Base-by-base conservation (phyloP, 2,888 invertebrate species). In the Drosophila diplacantha region DNA sequence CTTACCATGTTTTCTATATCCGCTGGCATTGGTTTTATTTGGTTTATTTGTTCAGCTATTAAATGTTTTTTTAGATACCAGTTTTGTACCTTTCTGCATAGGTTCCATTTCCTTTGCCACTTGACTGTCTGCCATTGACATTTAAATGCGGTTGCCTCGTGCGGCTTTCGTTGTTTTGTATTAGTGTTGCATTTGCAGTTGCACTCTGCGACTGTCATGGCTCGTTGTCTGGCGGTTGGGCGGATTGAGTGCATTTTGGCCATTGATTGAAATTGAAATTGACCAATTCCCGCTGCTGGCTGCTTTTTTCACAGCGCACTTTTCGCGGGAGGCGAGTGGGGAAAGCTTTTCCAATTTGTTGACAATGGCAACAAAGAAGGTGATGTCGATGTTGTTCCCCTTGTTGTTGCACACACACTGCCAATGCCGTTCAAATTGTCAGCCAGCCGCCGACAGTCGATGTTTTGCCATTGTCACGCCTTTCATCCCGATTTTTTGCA, bases 221-320 rank as follows among this genome's bases (percentile, higher is more conserved):
- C 26, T 22, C 47, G 20, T 29, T 50, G 54, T 39, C 37, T 24
- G 52, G 53, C 37, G 18, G 34, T 11, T 22, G 39, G 39, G 39
- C 14, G 39, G 39, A 39, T 57, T 41, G 39, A 39, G 51, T 59
- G 60, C 44, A 61, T 53, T 56, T 56, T 46, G 56, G 47, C 37
- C 56, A 50, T 56, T 56, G 64, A 65, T 65, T 63, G 64, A 65
- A 65, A 46, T 51, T 63, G 64, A 65, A 65, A 46, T 51, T 50
- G 63, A 62, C 63, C 63, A 56, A 63, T 50, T 61, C 43, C 32
- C 43, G 37, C 32, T 44, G 38, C 31, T 32, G 11, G 18, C n/a
- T 16, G 9, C 9, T 12, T 14, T 14, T 39, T 38, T 24, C 3
- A 1, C 4, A 4, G 29, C 6, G 29, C 29, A 18, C 18, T 43